phyloP scores from a whole-genome alignment of 2,888 invertebrate species.

The Tachina grossa region DNA sequence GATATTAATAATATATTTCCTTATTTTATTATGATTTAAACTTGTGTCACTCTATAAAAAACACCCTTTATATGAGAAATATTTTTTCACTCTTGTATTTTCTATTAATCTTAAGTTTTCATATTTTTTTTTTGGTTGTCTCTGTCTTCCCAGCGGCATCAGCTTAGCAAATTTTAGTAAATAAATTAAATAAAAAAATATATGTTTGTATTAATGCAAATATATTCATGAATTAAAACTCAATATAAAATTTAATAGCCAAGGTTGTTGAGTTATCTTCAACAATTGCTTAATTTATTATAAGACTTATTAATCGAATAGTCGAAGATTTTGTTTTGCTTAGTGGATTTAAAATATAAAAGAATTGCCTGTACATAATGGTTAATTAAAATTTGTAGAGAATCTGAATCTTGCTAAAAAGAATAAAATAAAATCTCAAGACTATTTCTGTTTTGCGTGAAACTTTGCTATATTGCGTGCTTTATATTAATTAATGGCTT shows the following conservation, averaged over 20 bases:
- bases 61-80: background rate
- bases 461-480: too few species aligned
- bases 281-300: slow-evolving; percentile 38
- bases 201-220: background rate
- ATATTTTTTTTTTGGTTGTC: background rate
- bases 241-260: slow-evolving; percentile 55
- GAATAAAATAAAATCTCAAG: too few species aligned
- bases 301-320: slow-evolving; percentile 19
- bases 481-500: too few species aligned
- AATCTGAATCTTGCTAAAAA: too few species aligned
- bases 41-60: too few species aligned
- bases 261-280: slow-evolving; percentile 55
- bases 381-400: too few species aligned
- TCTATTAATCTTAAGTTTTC: background rate
- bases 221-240: slow-evolving; percentile 40
- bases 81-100: background rate
- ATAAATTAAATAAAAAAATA: slow-evolving; percentile 46
- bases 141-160: slow-evolving; percentile 25
- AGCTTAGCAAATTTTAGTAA: slow-evolving; percentile 31
- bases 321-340: background rate
- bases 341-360: background rate
- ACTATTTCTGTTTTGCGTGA: too few species aligned
- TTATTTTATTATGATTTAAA: too few species aligned
- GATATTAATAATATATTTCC: too few species aligned
- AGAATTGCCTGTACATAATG: too few species aligned